These are phyloP conservation scores for Pipistrellus kuhlii DNA, from an alignment of 2,797 vertebrate genomes.

Conservation along the genomic window DNA sequence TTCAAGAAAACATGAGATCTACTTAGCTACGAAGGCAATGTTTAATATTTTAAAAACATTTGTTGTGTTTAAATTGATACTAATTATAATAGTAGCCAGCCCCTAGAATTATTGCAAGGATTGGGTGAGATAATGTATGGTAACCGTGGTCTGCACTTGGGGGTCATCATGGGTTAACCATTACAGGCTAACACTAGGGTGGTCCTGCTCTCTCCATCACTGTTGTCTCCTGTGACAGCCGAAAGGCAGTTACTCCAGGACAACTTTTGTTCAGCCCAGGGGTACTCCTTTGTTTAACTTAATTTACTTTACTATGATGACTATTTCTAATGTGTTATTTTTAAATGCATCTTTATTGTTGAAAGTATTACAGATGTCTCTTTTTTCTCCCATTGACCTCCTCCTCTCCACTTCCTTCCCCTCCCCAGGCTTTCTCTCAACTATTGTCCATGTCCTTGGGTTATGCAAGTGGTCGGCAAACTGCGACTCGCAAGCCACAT, in stretches of 20 bases:
- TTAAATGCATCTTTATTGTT: too few species aligned
- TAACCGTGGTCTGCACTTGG: background rate
- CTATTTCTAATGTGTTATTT: too few species aligned
- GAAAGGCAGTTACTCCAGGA: background rate
- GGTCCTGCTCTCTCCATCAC: background rate
- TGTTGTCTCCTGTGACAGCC: background rate
- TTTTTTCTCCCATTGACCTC: too few species aligned
- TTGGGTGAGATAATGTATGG: fast-evolving
- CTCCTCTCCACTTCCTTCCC: too few species aligned
- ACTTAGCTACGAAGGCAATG: background rate
- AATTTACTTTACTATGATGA: too few species aligned
- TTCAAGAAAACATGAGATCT: background rate
- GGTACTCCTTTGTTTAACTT: too few species aligned
- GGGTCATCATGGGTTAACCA: background rate
- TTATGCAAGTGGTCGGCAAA: too few species aligned
- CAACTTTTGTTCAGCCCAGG: background rate
- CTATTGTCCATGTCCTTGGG: too few species aligned
- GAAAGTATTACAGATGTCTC: too few species aligned
- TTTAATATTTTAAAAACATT: background rate
- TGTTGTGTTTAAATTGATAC: background rate
- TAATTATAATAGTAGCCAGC: background rate
- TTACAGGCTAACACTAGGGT: fast-evolving
- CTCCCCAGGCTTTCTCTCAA: too few species aligned
- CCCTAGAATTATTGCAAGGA: background rate
- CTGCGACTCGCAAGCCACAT: too few species aligned